phyloP scores from a whole-genome alignment of 1,140 invertebrate genomes.

The Panulirus ornatus region DNA sequence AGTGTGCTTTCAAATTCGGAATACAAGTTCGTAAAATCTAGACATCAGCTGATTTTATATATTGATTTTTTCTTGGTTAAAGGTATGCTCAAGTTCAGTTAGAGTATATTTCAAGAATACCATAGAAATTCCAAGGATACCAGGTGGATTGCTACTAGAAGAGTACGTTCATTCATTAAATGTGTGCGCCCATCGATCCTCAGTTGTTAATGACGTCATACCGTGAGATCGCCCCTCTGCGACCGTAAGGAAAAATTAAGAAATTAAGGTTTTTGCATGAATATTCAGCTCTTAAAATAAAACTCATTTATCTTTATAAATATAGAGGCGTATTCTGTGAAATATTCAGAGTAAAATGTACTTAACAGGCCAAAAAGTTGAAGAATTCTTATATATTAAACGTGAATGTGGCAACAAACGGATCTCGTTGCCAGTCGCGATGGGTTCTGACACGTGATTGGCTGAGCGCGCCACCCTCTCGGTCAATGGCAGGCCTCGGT shows the following conservation, averaged over 20 bases:
- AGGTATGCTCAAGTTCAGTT: background rate
- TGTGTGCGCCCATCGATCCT: constrained; percentile 54
- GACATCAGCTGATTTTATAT: constrained; percentile 5
- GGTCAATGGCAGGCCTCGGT: constrained; percentile 63
- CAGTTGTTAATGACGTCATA: constrained; percentile 62
- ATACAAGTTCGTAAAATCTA: background rate
- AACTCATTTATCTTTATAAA: no score
- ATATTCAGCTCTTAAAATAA: no score
- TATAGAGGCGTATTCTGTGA: no score
- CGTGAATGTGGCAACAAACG: constrained; percentile 25
- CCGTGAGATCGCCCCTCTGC: background rate
- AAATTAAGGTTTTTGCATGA: no score
- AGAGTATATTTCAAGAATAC: background rate
- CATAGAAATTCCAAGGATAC: background rate
- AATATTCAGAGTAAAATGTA: no score
- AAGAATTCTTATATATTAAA: constrained; percentile 2
- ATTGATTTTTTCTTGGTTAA: background rate
- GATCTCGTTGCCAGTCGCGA: background rate
- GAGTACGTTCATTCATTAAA: constrained; percentile 67
- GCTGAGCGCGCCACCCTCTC: constrained; percentile 36
- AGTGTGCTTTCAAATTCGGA: background rate
- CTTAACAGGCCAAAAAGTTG: background rate
- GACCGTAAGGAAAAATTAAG: background rate
- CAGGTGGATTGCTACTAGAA: constrained; percentile 2
- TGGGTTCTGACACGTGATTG: constrained; percentile 1